Base-by-base conservation (phyloP, 2,113 vertebrate genomes). In the Globicephala melas region DNA sequence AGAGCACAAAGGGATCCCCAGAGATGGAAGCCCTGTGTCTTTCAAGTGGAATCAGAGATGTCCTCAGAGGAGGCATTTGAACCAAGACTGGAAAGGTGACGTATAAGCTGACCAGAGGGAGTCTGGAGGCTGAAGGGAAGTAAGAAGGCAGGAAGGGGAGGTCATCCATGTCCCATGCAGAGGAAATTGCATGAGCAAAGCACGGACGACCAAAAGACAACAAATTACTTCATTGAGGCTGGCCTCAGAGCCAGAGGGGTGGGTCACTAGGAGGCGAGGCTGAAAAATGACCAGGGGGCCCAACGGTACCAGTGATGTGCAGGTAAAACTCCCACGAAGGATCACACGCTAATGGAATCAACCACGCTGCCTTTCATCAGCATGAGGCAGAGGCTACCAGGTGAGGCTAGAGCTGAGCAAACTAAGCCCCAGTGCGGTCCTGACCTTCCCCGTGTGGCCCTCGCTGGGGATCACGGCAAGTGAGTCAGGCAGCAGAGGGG, bases 261-360 rank as follows among this genome's bases (percentile, higher is more conserved):
- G 28, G 17, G 38, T 15, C 20, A 8, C 53, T 1, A 53, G n/a
- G 31, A 31, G 13, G 14, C 3, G 76, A 68, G 41, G 31, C 50
- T 26, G 21, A 77, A 47, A 38, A 26, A 77, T 9, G 2, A 38
- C 21, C 38, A n/a, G 10, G 5, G 31, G 25, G 50, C 15, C 31
- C 3, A 12, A 3, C 0, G 0, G 68, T 53, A 4, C 18, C 2
- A 47, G 58, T 0, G 23, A 58, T 28, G 6, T 8, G 12, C 36
- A 70, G 77, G 93, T 3, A 2, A 4, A 50, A 50, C 15, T 25
- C 62, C 73, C 5, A 3, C 0, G 2, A 65, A 13, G 41, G 4
- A 1, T 7, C 18, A 41, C 8, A 13, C 15, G 8, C 11, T 0
- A 1, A 50, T 21, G 23, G 12, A 47, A 73, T 3, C 47, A 28